Evolutionary conservation across 2,113 vertebrate genomes (phyloP).

Genomic region (Pycnonotus jocosus): DNA sequence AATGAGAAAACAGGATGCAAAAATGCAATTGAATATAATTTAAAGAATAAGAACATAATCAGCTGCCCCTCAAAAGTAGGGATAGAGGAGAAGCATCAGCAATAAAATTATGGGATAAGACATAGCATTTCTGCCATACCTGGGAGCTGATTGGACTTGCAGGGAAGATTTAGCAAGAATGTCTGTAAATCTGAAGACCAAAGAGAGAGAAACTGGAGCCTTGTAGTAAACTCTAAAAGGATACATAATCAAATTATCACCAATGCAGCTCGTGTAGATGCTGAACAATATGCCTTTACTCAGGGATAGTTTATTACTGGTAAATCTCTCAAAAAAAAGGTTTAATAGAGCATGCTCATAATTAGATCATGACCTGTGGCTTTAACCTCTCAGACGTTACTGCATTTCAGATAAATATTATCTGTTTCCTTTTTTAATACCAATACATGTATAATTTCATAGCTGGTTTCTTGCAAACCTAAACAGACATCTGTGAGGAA

Average conservation of each 20-base stretch:
- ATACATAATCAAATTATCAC: neutral
- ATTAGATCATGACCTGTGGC: neutral
- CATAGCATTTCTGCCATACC: neutral
- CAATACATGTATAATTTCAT: neutral
- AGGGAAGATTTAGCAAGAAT: neutral
- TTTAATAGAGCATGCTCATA: neutral
- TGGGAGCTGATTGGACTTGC: neutral
- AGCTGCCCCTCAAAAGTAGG: neutral
- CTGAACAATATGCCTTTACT: neutral
- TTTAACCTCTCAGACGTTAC: neutral
- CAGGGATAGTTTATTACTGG: neutral
- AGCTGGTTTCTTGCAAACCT: neutral
- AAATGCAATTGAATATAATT: neutral
- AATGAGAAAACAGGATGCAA: neutral
- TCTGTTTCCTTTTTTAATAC: neutral
- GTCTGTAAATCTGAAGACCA: neutral
- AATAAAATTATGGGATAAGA: neutral
- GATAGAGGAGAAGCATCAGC: neutral
- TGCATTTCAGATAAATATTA: rapidly evolving
- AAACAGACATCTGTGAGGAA: neutral
- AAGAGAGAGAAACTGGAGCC: neutral
- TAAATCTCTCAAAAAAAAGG: neutral
- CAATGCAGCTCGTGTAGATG: rapidly evolving
- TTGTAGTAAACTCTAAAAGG: neutral
- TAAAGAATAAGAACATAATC: neutral